Base-by-base conservation (phyloP, 2,113 vertebrate genomes). In the Saiga tatarica region DNA sequence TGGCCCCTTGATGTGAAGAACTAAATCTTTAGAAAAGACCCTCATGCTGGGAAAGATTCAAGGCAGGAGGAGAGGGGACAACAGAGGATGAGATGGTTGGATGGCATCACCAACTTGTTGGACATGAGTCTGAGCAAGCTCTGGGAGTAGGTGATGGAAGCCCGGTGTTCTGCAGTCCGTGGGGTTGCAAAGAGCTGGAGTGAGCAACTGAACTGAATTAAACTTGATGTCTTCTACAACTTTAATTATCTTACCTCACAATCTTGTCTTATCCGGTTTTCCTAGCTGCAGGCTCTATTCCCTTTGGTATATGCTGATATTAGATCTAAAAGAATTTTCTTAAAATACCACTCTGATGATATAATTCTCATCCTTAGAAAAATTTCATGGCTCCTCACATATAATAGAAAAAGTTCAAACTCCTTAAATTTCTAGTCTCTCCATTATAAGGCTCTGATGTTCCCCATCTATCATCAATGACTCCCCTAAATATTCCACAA, bases 321-420 rank as follows among this genome's bases (percentile, higher is more conserved):
- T 53, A 67, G 74, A 15, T n/a, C 15, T 67, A 53, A 67, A n/a
- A 15, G 36, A 55, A 36, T 55, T 26, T 47, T 89, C 50, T 50
- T 82, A 55, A 89, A 81, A 67, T 82, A 57, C 23, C 26, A 17
- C 39, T 67, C 47, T 67, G 86, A 39, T 67, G 14, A 28, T 89
- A 12, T 53, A 82, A 36, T 36, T 82, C 25, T 30, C 59, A 82
- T 94, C 84, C 47, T 82, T 36, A 89, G 86, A 55, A 82, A 88
- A 45, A 6, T 67, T 21, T 21, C 33, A 9, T 21, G 25, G 2
- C 11, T 89, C 60, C 50, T 57, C 39, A 36, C 21, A 17, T 28
- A 45, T 45, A 45, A 45, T 45, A 62, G 26, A 39, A 94, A 28
- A 78, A 60, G 16, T 39, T 87, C 67, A 86, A 50, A 25, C 16